A percentile compares a stretch with the other conserved stretches of the same genome.
Evolutionary conservation across 2,797 vertebrate species (phyloP).

Genomic region (Poecilia picta): DNA sequence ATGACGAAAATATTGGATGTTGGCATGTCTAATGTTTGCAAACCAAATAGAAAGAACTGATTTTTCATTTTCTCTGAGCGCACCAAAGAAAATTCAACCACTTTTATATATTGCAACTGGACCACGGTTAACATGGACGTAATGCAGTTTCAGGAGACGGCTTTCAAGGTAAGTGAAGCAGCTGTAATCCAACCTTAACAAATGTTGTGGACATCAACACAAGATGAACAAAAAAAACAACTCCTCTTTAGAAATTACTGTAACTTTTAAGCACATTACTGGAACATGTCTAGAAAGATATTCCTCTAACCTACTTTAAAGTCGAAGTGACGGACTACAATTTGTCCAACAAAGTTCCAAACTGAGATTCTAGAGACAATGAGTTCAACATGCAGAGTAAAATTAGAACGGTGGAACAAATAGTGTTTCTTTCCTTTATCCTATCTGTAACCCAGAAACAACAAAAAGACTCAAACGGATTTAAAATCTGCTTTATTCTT

Average conservation of each 20-base stretch:
- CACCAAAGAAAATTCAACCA: neutral
- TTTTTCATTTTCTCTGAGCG: neutral
- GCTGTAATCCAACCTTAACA: neutral
- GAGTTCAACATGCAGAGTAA: neutral
- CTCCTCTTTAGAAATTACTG: neutral
- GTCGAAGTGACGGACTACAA: neutral
- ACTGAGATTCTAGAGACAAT: neutral
- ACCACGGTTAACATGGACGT: neutral
- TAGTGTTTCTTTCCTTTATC: neutral
- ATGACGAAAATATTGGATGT: neutral
- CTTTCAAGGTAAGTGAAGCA: neutral
- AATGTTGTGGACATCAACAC: neutral
- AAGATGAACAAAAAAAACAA: neutral
- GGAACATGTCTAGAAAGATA: neutral
- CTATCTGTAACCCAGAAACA: neutral
- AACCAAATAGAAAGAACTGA: neutral
- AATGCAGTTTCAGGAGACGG: neutral
- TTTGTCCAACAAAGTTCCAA: neutral
- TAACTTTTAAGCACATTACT: neutral
- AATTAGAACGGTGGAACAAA: neutral
- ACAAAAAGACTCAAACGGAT: conserved; percentile 28
- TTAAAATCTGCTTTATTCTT: conserved; percentile 5
- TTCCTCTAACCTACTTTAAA: neutral
- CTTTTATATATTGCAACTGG: neutral
- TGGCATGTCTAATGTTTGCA: neutral